Conservation (phyloP, 2,113 vertebrate species). For the Macaca mulatta region DNA sequence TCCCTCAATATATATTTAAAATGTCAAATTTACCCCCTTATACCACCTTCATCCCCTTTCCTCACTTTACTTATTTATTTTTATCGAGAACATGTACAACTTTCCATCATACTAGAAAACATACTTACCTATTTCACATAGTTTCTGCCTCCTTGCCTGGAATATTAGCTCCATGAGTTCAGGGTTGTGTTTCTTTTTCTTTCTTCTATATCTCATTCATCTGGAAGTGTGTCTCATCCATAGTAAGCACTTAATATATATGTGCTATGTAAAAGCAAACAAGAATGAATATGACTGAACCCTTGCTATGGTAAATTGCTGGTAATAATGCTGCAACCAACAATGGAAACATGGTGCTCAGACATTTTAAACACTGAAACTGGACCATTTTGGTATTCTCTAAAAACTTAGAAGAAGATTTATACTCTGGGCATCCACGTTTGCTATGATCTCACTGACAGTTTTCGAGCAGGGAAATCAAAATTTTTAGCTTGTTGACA, state of each 20-base stretch:
- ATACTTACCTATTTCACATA: not conserved
- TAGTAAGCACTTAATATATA: not conserved
- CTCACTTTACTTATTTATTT: not conserved
- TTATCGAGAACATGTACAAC: not conserved
- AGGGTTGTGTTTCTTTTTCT: not conserved
- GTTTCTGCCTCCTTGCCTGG: not conserved
- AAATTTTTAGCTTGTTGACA: not conserved
- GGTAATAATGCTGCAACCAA: not conserved
- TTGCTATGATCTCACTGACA: not conserved
- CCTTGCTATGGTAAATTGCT: not conserved
- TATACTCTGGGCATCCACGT: not conserved
- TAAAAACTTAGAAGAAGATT: not conserved
- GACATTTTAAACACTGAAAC: not conserved
- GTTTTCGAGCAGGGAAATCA: not conserved
- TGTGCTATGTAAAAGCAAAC: not conserved
- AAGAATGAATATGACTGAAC: not conserved
- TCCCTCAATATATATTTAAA: not conserved
- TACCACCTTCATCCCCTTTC: not conserved
- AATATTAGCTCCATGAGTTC: too few relatives aligned
- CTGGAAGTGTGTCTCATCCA: not conserved
- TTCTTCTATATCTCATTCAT: too few relatives aligned
- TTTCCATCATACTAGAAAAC: not conserved
- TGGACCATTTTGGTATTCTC: not conserved
- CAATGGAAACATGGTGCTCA: not conserved
- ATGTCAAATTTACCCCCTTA: not conserved